Evolutionary conservation across 2,888 invertebrate species (phyloP), one percentile per base, ranked within the genome.

Genomic region (Tuberolachnus salignus): DNA sequence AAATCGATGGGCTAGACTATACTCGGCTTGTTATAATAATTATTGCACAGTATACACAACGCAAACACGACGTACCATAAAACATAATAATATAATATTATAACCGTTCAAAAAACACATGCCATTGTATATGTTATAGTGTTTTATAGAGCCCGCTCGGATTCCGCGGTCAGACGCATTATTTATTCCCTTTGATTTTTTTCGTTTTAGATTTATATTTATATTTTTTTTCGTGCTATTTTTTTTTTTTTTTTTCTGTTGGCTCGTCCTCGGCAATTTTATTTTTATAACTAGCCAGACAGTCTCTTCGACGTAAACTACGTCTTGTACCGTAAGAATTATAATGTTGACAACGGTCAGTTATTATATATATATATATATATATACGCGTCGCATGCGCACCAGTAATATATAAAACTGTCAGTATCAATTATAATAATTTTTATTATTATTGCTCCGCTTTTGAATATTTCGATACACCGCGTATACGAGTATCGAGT

Each of bases 241-340:
- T 19, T 13, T n/a, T 34, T 59, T 59, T 59, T 59, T 59, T 23
- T 42, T 63, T 16, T 64, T 66, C 57, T n/a, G n/a, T 67, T 78
- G 75, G 75, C 75, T 67, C 75, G 13, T 51, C 16, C 16, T 6
- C 23, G 46, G 21, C 57, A 16, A 46, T 59, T 78, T 78, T 78
- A 78, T 78, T 78, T 78, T 78, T 78, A 78, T 67, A 78, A 67
- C 66, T 9, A 51, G 67, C 67, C 75, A 78, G 75, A 78, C 75
- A 59, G 23, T 55, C 0, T 9, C 19, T 16, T 59, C 23, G 34
- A 8, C 19, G 21, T 51, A 61, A 11, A 34, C 34, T 34, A 34
- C 34, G 34, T 6, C 72, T 67, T 23, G 23, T 21, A 3, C 21
- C 63, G 34, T 63, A 78, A 67, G 59, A 78, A 67, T 59, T 46